A percentile compares a stretch with the other conserved stretches of the same genome.
Evolutionary conservation across 2,888 invertebrate genomes (phyloP).

Genomic region (Agriopis marginaria): DNA sequence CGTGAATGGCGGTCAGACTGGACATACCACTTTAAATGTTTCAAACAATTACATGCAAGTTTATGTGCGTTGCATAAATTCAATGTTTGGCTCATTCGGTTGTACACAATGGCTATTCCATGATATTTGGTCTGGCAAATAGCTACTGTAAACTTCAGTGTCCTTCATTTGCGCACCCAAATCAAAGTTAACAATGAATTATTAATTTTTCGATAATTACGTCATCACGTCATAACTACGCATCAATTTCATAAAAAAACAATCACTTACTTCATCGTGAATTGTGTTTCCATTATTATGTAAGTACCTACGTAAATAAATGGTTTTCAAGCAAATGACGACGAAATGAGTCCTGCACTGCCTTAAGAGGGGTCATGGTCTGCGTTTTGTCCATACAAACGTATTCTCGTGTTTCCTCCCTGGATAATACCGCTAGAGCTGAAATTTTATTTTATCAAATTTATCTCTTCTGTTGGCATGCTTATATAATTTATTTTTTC

Average conservation of each 20-base stretch:
- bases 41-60: constrained; percentile 30
- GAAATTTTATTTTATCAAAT: too few relatives aligned
- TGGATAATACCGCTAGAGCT: too few relatives aligned
- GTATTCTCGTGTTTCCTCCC: too few relatives aligned
- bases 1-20: constrained; percentile 20
- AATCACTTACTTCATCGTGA: background rate
- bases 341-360: too few relatives aligned
- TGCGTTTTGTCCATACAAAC: too few relatives aligned
- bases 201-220: background rate
- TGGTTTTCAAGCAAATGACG: too few relatives aligned
- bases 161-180: background rate
- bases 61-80: constrained; percentile 33
- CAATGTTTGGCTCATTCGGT: constrained; percentile 24
- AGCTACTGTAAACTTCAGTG: background rate
- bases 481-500: too few relatives aligned
- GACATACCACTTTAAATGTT: constrained; percentile 29
- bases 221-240: constrained; percentile 1
- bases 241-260: constrained; percentile 3
- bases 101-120: constrained; percentile 11
- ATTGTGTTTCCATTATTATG: background rate
- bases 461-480: too few relatives aligned
- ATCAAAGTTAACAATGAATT: constrained; percentile 14
- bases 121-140: background rate
- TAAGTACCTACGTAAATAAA: too few relatives aligned
- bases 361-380: too few relatives aligned